phyloP scores from a whole-genome alignment of 2,888 invertebrate species.

The Mellilla xanthometata region DNA sequence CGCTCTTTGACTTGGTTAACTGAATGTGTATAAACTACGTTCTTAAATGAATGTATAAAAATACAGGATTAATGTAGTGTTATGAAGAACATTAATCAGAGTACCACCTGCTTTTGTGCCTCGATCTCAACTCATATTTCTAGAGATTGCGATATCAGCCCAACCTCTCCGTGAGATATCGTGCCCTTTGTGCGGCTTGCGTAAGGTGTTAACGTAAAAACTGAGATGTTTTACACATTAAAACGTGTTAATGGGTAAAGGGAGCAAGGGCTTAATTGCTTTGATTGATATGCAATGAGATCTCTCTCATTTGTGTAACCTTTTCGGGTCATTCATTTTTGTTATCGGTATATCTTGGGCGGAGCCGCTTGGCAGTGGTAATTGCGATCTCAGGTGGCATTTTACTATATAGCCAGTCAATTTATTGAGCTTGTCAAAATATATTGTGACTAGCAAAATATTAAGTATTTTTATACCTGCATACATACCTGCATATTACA shows the following conservation, averaged over 20 bases:
- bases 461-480: too few relatives aligned
- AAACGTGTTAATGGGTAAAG: constrained; percentile 69
- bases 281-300: constrained; percentile 62
- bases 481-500: too few relatives aligned
- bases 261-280: constrained; percentile 60
- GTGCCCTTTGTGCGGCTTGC: constrained; percentile 64
- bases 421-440: too few relatives aligned
- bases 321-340: constrained; percentile 17
- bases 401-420: constrained; percentile 6
- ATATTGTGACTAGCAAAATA: too few relatives aligned
- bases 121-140: constrained; percentile 33
- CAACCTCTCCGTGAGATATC: constrained; percentile 43
- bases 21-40: too few relatives aligned
- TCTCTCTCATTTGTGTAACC: constrained; percentile 35
- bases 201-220: constrained; percentile 54
- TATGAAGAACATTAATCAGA: constrained; percentile 14
- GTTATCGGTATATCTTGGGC: constrained; percentile 14
- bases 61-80: too few relatives aligned
- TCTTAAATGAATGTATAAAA: too few relatives aligned
- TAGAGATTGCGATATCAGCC: constrained; percentile 45
- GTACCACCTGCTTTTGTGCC: constrained; percentile 5
- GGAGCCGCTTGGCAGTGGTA: constrained; percentile 3
- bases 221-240: constrained; percentile 61
- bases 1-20: too few relatives aligned
- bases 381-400: constrained; percentile 8